These are phyloP conservation scores for Habrosyne pyritoides DNA, from an alignment of 2,888 invertebrate genomes.

Conservation along the genomic window DNA sequence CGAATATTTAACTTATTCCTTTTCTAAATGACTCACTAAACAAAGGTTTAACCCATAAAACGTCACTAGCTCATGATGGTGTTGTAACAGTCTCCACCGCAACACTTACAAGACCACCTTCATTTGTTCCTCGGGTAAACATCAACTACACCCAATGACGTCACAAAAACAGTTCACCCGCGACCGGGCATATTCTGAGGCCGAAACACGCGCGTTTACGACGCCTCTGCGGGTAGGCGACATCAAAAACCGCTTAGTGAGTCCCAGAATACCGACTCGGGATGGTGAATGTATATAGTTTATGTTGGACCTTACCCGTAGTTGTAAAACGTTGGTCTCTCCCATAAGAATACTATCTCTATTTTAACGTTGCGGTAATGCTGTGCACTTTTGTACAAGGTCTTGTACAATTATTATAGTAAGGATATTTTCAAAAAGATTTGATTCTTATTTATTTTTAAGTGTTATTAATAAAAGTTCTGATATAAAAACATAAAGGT, in stretches of 20 bases:
- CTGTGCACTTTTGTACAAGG: constrained; percentile 36
- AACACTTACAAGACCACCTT: constrained; percentile 40
- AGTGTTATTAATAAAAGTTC: no score
- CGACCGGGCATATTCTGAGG: constrained; percentile 23
- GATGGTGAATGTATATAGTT: constrained; percentile 46
- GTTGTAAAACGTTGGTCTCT: constrained; percentile 53
- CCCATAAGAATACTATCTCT: constrained; percentile 40
- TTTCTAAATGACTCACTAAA: constrained; percentile 12
- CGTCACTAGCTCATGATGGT: constrained; percentile 24
- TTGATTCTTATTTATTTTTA: no score
- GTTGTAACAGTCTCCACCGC: constrained; percentile 24
- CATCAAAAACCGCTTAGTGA: constrained; percentile 72
- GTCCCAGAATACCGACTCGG: constrained; percentile 55
- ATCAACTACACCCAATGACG: constrained; percentile 40
- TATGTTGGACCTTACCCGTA: constrained; percentile 38
- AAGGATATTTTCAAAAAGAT: no score
- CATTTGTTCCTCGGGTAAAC: constrained; percentile 47
- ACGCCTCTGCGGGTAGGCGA: constrained; percentile 51
- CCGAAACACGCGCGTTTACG: constrained; percentile 55
- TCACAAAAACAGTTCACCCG: constrained; percentile 45
- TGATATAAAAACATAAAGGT: no score
- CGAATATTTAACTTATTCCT: constrained; percentile 13
- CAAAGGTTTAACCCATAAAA: constrained; percentile 20
- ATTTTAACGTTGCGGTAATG: constrained; percentile 42
- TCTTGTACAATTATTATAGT: constrained; percentile 35